Percentiles rank a stretch among this genome's conserved stretches.
Conservation (phyloP, 2,888 invertebrate genomes). For the Eupelmus urozonus region DNA sequence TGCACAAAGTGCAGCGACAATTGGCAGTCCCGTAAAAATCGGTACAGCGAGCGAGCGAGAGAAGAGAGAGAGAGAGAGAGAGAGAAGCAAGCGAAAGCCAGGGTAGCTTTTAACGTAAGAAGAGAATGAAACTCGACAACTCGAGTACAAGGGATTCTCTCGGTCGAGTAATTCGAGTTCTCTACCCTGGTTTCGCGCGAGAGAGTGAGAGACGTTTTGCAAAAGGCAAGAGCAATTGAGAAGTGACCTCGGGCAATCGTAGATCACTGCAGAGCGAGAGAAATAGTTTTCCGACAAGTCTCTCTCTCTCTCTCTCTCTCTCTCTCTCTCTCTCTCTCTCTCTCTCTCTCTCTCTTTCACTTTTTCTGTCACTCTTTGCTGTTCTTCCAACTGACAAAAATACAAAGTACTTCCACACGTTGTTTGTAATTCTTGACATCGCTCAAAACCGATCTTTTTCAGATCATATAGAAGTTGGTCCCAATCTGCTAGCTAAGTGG, state of each 20-base stretch:
- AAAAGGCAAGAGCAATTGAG: constrained; percentile 41
- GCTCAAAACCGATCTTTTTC: too few species aligned
- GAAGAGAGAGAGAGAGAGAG: not conserved
- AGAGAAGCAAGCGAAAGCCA: not conserved
- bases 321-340: not conserved
- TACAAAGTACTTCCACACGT: too few species aligned
- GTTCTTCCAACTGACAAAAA: not conserved
- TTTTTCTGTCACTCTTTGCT: not conserved
- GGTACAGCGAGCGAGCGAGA: not conserved
- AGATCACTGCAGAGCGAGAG: constrained; percentile 8
- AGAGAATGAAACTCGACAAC: constrained; percentile 48
- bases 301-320: not conserved
- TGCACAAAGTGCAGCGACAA: constrained; percentile 36
- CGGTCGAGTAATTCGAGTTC: constrained; percentile 49
- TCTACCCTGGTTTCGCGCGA: constrained; percentile 35
- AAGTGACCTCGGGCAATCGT: constrained; percentile 37
- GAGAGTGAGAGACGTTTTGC: constrained; percentile 18
- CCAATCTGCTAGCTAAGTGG: too few species aligned
- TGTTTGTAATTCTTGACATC: too few species aligned
- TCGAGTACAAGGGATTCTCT: constrained; percentile 53
- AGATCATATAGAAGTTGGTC: too few species aligned
- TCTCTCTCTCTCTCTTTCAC: not conserved
- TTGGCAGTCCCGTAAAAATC: constrained; percentile 17
- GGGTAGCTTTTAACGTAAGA: constrained; percentile 35
- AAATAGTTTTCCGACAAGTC: constrained; percentile 8